These are phyloP conservation scores for Osmoderma eremita DNA, from an alignment of 2,888 invertebrate species.

Conservation along the genomic window DNA sequence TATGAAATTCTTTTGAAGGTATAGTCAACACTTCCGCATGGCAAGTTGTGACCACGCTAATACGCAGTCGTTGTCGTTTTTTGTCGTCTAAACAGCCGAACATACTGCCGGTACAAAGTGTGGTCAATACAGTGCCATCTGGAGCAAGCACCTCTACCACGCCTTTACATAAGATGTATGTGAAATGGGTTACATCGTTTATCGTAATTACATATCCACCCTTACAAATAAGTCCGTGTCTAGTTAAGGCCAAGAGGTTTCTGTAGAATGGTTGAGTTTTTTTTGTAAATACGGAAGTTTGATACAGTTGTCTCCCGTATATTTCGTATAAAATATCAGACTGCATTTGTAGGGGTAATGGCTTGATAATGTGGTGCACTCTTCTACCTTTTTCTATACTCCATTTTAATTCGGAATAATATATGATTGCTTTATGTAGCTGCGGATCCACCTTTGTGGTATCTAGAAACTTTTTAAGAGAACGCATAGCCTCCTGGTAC, in stretches of 20 bases:
- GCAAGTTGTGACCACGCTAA: slow-evolving; percentile 45
- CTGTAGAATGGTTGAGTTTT: slow-evolving; percentile 38
- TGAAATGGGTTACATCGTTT: slow-evolving; percentile 46
- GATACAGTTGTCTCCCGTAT: slow-evolving; percentile 38
- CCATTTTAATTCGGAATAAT: slow-evolving; percentile 42
- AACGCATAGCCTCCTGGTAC: slow-evolving; percentile 38
- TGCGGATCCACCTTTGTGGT: slow-evolving; percentile 25
- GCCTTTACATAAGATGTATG: slow-evolving; percentile 46
- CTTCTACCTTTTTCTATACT: slow-evolving; percentile 29
- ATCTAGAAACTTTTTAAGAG: slow-evolving; percentile 25
- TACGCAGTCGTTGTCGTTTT: slow-evolving; percentile 37
- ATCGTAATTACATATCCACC: slow-evolving; percentile 45
- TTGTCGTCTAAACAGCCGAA: slow-evolving; percentile 48
- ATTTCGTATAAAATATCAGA: slow-evolving; percentile 42
- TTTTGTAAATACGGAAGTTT: slow-evolving; percentile 35
- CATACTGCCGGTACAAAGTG: slow-evolving; percentile 44
- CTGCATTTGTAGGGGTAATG: slow-evolving; percentile 39
- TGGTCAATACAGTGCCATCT: slow-evolving; percentile 45
- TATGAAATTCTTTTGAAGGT: slow-evolving; percentile 42
- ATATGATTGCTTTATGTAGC: slow-evolving; percentile 35
- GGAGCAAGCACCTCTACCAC: slow-evolving; percentile 48
- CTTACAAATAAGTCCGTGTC: slow-evolving; percentile 41
- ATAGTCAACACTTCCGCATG: slow-evolving; percentile 43
- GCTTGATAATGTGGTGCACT: slow-evolving; percentile 23
- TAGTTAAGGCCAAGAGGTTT: slow-evolving; percentile 41